A percentile compares a stretch with the other conserved stretches of the same genome.
Evolutionary conservation across 2,888 invertebrate genomes (phyloP).

Genomic region (Girardia tigrina): DNA sequence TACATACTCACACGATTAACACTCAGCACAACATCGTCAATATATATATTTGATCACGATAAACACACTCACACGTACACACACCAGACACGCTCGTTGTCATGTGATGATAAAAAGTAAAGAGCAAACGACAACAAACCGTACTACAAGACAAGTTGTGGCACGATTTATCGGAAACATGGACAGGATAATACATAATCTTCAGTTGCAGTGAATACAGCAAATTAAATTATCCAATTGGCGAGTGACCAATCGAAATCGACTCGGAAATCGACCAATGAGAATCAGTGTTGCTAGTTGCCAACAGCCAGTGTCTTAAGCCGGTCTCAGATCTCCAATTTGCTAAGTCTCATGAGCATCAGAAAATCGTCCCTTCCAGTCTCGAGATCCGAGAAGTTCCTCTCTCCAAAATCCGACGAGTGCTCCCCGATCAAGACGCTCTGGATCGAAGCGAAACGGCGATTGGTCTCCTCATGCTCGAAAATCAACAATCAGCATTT

Average conservation of each 20-base stretch:
- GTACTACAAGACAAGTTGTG: background rate
- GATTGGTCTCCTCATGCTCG: slow-evolving; percentile 5
- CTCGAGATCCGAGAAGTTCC: background rate
- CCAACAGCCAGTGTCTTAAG: background rate
- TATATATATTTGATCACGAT: background rate
- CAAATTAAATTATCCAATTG: slow-evolving; percentile 9
- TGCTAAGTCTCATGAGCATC: background rate
- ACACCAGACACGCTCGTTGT: background rate
- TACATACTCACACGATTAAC: background rate
- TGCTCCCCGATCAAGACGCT: background rate
- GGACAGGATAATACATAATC: too few relatives aligned
- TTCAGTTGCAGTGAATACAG: too few relatives aligned
- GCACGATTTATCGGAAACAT: slow-evolving; percentile 11
- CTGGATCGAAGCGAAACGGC: background rate
- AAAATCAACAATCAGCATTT: background rate
- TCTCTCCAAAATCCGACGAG: background rate
- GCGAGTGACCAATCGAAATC: background rate
- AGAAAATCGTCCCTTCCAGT: slow-evolving; percentile 17
- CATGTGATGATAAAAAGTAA: background rate
- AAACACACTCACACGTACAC: background rate
- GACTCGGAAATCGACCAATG: slow-evolving; percentile 11
- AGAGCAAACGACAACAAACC: background rate
- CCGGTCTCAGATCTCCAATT: background rate
- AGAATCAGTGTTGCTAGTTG: background rate
- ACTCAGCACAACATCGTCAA: background rate